phyloP scores from a whole-genome alignment of 2,797 vertebrate genomes.

The Phylloscopus collybita region DNA sequence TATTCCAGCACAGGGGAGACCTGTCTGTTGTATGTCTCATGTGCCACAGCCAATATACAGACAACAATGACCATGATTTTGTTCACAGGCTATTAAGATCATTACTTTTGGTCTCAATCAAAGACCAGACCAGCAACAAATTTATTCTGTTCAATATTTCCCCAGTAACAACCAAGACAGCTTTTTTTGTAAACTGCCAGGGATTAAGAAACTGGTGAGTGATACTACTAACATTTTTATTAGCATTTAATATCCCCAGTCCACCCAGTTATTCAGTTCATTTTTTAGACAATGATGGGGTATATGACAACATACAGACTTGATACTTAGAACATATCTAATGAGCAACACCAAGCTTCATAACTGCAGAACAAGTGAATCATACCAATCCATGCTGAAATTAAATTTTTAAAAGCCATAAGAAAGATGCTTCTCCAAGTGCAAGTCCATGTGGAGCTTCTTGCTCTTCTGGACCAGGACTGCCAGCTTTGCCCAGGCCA shows the following conservation, averaged over 20 bases:
- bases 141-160: neutral
- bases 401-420: neutral
- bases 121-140: neutral
- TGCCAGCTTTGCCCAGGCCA: neutral
- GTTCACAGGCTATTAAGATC: neutral
- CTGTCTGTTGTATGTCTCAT: neutral
- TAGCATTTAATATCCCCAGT: neutral
- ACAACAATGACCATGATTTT: neutral
- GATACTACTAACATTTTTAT: neutral
- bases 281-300: neutral
- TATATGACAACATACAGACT: neutral
- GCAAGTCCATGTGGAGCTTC: neutral
- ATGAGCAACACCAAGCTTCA: neutral
- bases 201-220: neutral
- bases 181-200: neutral
- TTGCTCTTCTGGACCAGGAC: neutral
- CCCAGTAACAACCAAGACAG: neutral
- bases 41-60: neutral
- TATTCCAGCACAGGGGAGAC: neutral
- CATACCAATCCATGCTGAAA: neutral
- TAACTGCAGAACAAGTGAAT: neutral
- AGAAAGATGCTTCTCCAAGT: neutral
- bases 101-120: neutral
- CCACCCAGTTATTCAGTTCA: neutral
- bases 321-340: neutral